Conservation (phyloP, 2,888 invertebrate species). For the Lysandra bellargus region DNA sequence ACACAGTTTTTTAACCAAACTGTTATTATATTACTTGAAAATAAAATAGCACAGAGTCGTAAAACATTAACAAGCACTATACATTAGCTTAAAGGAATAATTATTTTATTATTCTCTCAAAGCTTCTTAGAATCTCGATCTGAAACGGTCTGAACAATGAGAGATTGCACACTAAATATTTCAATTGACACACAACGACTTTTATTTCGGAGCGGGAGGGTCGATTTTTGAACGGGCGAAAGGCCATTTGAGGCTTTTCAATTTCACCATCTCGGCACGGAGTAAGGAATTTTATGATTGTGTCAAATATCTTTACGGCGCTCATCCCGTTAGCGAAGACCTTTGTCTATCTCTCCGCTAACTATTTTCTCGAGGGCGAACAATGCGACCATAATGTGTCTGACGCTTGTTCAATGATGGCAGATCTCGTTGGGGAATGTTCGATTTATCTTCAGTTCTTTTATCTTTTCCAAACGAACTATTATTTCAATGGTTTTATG, state of each 20-base stretch:
- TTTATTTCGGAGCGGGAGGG: background rate
- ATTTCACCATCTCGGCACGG: constrained; percentile 32
- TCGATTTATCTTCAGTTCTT: constrained; percentile 27
- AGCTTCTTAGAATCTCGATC: constrained; percentile 46
- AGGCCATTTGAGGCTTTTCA: constrained; percentile 24
- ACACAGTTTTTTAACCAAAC: constrained; percentile 33
- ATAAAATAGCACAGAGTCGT: constrained; percentile 42
- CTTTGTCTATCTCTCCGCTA: constrained; percentile 45
- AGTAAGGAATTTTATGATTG: constrained; percentile 42
- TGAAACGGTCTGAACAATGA: constrained; percentile 27
- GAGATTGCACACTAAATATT: constrained; percentile 27
- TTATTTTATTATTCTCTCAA: constrained; percentile 51
- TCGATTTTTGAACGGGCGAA: background rate
- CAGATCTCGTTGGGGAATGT: constrained; percentile 25
- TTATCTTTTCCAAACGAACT: constrained; percentile 12
- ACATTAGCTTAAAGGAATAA: constrained; percentile 46
- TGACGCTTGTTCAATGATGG: constrained; percentile 36
- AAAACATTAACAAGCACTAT: constrained; percentile 47
- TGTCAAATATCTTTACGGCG: constrained; percentile 50
- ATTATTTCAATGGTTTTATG: constrained; percentile 27
- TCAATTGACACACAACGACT: background rate
- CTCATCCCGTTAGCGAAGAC: constrained; percentile 45
- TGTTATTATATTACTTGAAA: constrained; percentile 41
- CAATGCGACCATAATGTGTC: constrained; percentile 39
- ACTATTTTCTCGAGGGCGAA: constrained; percentile 41